phyloP scores from a whole-genome alignment of 1,140 invertebrate species.

The Formica exsecta region DNA sequence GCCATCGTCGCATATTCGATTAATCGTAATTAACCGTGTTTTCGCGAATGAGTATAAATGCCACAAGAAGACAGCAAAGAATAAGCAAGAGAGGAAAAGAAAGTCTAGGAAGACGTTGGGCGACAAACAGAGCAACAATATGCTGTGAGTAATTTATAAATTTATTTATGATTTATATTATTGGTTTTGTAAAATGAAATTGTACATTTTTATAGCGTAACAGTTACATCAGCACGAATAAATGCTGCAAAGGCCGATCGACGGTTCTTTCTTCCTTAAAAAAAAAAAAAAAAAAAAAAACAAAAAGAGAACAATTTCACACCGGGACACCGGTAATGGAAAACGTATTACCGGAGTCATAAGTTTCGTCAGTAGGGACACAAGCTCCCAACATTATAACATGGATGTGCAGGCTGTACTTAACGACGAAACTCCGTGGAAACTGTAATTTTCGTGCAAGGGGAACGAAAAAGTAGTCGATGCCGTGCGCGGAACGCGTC shows the following conservation, averaged over 20 bases:
- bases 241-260: slow-evolving; percentile 11
- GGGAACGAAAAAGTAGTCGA: slow-evolving; percentile 62
- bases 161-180: not conserved
- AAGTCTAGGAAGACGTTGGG: too few relatives aligned
- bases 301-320: too few relatives aligned
- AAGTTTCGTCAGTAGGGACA: slow-evolving; percentile 79
- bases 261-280: too few relatives aligned
- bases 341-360: slow-evolving; percentile 83
- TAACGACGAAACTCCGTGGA: slow-evolving; percentile 85
- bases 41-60: too few relatives aligned
- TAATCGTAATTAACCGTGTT: too few relatives aligned
- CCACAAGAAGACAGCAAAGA: too few relatives aligned
- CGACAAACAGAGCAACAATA: too few relatives aligned
- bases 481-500: slow-evolving; percentile 38
- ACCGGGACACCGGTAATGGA: slow-evolving; percentile 77
- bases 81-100: too few relatives aligned
- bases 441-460: slow-evolving; percentile 84
- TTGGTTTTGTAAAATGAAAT: not conserved
- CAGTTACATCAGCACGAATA: not conserved
- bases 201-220: not conserved
- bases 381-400: slow-evolving; percentile 81
- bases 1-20: too few relatives aligned
- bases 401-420: slow-evolving; percentile 85
- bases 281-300: too few relatives aligned
- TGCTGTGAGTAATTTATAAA: too few relatives aligned